phyloP scores from a whole-genome alignment of 2,797 vertebrate species.

The Oceanodroma leucorhoa region DNA sequence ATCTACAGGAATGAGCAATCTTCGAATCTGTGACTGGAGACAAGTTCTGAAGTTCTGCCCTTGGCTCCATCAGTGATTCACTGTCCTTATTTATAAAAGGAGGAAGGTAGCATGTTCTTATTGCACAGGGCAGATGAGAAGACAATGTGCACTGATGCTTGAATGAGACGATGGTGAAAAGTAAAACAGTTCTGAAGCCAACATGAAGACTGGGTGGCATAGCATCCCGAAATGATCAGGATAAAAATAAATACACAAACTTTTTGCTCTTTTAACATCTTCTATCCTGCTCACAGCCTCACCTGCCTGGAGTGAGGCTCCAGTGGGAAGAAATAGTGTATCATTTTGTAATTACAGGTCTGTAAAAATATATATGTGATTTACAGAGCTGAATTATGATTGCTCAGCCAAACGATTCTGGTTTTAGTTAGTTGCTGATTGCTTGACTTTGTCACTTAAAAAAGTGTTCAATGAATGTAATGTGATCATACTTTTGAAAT shows the following conservation, averaged over 20 bases:
- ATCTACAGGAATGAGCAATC: background rate
- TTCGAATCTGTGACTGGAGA: background rate
- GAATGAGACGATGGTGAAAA: background rate
- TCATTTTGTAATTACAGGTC: background rate
- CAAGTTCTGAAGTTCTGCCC: background rate
- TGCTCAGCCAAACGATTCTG: background rate
- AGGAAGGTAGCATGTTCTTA: background rate
- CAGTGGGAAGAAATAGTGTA: background rate
- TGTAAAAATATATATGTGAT: background rate
- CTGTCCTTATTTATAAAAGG: background rate
- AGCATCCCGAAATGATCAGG: background rate
- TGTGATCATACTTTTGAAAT: background rate
- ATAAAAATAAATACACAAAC: background rate
- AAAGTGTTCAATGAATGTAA: background rate
- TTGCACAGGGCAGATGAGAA: background rate
- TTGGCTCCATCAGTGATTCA: background rate
- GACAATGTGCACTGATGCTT: background rate
- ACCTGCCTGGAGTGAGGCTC: background rate
- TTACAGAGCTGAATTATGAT: background rate
- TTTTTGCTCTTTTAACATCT: background rate
- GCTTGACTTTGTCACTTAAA: background rate
- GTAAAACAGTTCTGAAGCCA: background rate
- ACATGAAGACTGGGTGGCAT: background rate
- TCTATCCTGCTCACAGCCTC: background rate
- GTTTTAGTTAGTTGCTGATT: background rate